Evolutionary conservation across 2,888 invertebrate genomes (phyloP), one percentile per base, ranked within the genome.

Genomic region (Drymonia ruficornis): DNA sequence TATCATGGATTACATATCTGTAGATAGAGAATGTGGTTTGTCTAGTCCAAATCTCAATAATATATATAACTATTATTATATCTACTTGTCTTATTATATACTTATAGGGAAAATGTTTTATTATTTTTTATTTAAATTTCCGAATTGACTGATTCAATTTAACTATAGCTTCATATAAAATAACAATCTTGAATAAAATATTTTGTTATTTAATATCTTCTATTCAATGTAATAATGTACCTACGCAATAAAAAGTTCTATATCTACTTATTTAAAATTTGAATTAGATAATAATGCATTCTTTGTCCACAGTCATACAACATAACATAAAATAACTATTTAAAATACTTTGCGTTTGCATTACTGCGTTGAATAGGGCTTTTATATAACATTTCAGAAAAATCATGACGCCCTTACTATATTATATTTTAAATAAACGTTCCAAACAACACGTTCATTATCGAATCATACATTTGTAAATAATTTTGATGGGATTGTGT

Each of bases 1-100:
- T 92, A 92, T 92, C 92, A 91, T 92, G 87, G 90, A 89, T 91
- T 86, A 92, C 92, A 92, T 92, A 92, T 92, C 92, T 92, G 89
- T 92, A 92, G 92, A 88, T 92, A 91, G 92, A 90, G 70, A 85
- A 91, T 86, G 90, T 90, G 91, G 86, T 90, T 90, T 89, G 88
- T 88, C 89, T 92, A 91, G 91, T 91, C 86, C 92, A 91, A 91
- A 90, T 89, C 89, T 90, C 89, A 87, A 88, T 88, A 85, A 86
- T 84, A 77, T 74, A 74, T 83, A 84, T 81, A 83, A 85, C n/a
- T 72, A 72, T 72, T 83, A 80, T 81, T 79, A 83, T 64, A 83
- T 40, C 16, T 87, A 89, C 80, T 86, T 81, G 80, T 86, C 85
- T 86, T 82, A 80, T 81, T 79, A 83, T 63, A 83, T 46, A 29